phyloP scores from a whole-genome alignment of 2,113 vertebrate genomes.

The Herpetotheres cachinnans region DNA sequence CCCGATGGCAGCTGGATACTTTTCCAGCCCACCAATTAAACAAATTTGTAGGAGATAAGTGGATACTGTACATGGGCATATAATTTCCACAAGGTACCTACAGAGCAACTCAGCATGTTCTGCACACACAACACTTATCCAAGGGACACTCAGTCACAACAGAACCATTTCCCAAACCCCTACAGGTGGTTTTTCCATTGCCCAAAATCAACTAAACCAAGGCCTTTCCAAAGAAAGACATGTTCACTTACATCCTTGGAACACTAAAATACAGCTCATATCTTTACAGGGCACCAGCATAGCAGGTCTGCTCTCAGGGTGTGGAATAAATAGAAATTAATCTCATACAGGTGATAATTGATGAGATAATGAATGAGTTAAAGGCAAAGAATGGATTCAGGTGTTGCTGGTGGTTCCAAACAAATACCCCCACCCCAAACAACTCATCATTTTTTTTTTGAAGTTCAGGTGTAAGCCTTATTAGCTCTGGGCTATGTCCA shows the following conservation, averaged over 20 bases:
- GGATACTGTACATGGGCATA: fast-evolving
- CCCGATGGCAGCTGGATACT: not conserved
- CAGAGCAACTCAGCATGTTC: fast-evolving
- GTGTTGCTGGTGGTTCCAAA: not conserved
- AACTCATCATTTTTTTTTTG: not conserved
- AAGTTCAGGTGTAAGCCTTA: not conserved
- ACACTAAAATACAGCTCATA: fast-evolving
- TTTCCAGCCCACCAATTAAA: not conserved
- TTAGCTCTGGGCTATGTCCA: not conserved
- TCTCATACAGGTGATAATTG: not conserved
- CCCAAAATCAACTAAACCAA: no score
- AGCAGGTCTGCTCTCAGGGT: fast-evolving
- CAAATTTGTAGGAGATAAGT: fast-evolving
- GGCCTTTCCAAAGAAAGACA: fast-evolving
- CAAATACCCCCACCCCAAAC: not conserved
- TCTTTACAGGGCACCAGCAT: fast-evolving
- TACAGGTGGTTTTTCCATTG: fast-evolving
- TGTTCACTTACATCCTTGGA: fast-evolving
- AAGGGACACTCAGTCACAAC: not conserved
- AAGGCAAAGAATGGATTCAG: no score
- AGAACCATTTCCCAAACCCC: not conserved
- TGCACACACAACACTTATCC: fast-evolving
- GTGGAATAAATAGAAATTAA: not conserved
- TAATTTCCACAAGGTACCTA: fast-evolving
- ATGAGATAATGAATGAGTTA: not conserved